phyloP scores from a whole-genome alignment of 2,888 invertebrate genomes.

The Dolomedes plantarius region DNA sequence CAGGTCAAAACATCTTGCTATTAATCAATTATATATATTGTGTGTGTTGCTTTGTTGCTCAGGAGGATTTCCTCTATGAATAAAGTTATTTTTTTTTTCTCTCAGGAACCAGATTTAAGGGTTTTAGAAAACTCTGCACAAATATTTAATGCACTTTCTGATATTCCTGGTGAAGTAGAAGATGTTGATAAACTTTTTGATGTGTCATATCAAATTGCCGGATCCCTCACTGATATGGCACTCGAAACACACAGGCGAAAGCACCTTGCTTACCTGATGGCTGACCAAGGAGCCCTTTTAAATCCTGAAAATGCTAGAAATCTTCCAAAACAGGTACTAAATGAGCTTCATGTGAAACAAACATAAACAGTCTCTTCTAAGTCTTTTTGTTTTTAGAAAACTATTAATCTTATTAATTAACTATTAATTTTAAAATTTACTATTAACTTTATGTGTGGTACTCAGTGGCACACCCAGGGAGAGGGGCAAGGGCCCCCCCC shows the following conservation, averaged over 20 bases:
- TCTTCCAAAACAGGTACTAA: slow-evolving; percentile 89
- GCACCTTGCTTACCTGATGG: slow-evolving; percentile 96
- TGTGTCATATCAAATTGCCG: slow-evolving; percentile 86
- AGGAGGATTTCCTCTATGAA: too few relatives aligned
- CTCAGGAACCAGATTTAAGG: slow-evolving; percentile 85
- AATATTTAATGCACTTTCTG: slow-evolving; percentile 97
- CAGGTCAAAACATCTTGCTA: too few relatives aligned
- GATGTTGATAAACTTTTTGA: slow-evolving; percentile 92
- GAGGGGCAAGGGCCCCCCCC: too few relatives aligned
- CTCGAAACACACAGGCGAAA: slow-evolving; percentile 92
- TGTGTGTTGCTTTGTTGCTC: too few relatives aligned
- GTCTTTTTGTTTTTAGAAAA: too few relatives aligned
- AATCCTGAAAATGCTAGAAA: slow-evolving; percentile 93
- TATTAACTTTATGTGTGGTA: too few relatives aligned
- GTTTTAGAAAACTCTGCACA: slow-evolving; percentile 95
- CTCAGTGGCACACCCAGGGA: too few relatives aligned
- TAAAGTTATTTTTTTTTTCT: background rate
- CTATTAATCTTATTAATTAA: too few relatives aligned
- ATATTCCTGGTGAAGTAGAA: slow-evolving; percentile 94
- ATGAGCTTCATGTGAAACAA: too few relatives aligned
- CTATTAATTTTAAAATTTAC: too few relatives aligned
- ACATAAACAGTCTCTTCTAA: too few relatives aligned
- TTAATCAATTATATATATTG: too few relatives aligned
- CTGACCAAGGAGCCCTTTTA: slow-evolving; percentile 94
- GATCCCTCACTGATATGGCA: slow-evolving; percentile 88